Evolutionary conservation across 2,113 vertebrate species (phyloP), one percentile per base, ranked within the genome.

Genomic region (Xenopus borealis): DNA sequence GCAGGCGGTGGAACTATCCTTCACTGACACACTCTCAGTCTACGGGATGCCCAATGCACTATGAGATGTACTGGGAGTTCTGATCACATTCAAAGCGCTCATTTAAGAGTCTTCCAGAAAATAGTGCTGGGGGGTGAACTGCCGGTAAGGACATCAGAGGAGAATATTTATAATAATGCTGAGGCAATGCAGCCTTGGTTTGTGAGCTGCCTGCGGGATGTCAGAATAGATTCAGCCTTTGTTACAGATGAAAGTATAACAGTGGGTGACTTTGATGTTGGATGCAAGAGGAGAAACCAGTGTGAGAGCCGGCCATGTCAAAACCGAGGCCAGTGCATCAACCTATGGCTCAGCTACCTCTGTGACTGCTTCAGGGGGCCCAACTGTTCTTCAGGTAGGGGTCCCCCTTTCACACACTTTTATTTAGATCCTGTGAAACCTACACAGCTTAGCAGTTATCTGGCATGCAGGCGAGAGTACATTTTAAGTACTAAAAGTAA

Each of bases 131-230:
- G 94, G 40, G 80, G 93, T 52, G 85, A 89, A 65, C 83, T 82
- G 6, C 73, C 83, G 74, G 85, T 12, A 63, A 67, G 53, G 76
- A 57, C n/a, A 4, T 23, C 4, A 73, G 67, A 7, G 0, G n/a
- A 50, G 73, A 17, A 69, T 50, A 77, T 61, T 71, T 72, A 53
- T 0, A 50, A 12, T 50, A 50, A 13, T 50, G 10, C 62, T 66
- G 78, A 71, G 72, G 72, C 66, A 55, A 59, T 5, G 5, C 83
- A 81, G 78, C 87, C 78, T 84, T 84, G 78, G n/a, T 95, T 98
- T 84, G 85, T 96, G 61, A 95, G 96, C 82, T 98, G 96, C 84
- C 89, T 98, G 84, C 89, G 86, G 81, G 97, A 98, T 69, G 86
- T 98, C 82, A 86, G 82, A 72, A 89, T 97, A 83, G 93, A 94